phyloP scores from a whole-genome alignment of 2,888 invertebrate species.

The Eupithecia vulgata region DNA sequence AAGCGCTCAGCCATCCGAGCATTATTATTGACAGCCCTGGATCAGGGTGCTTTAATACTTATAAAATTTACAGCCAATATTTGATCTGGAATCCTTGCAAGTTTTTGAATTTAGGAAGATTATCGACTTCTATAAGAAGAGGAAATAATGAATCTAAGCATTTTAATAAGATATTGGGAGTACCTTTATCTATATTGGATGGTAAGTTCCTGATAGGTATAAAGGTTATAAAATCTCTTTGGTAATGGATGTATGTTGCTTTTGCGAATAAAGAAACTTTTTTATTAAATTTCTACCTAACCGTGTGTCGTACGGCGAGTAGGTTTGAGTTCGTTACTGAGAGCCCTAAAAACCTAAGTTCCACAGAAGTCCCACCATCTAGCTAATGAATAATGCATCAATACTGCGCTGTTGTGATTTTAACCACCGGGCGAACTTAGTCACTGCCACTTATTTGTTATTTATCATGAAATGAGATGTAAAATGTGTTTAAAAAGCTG shows the following conservation, averaged over 20 bases:
- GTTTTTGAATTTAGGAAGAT: not conserved
- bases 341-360: constrained; percentile 33
- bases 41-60: constrained; percentile 1
- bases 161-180: not conserved
- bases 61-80: not conserved
- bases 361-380: constrained; percentile 35
- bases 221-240: not conserved
- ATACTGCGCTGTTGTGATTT: constrained; percentile 42
- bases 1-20: constrained; percentile 23
- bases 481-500: constrained; percentile 31
- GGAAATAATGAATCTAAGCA: not conserved
- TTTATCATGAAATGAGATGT: constrained; percentile 41
- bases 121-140: not conserved
- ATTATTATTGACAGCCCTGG: constrained; percentile 32
- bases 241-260: not conserved
- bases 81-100: not conserved
- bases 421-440: constrained; percentile 27
- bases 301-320: not conserved
- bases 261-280: not conserved
- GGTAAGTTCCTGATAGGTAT: not conserved
- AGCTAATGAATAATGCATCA: constrained; percentile 43
- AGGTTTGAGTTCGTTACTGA: not conserved
- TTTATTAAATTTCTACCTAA: not conserved
- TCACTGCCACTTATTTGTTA: constrained; percentile 39
- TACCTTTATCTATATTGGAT: not conserved